Evolutionary conservation across 1,140 invertebrate species (phyloP), one percentile per base, ranked within the genome.

Genomic region (Dysdera silvatica): DNA sequence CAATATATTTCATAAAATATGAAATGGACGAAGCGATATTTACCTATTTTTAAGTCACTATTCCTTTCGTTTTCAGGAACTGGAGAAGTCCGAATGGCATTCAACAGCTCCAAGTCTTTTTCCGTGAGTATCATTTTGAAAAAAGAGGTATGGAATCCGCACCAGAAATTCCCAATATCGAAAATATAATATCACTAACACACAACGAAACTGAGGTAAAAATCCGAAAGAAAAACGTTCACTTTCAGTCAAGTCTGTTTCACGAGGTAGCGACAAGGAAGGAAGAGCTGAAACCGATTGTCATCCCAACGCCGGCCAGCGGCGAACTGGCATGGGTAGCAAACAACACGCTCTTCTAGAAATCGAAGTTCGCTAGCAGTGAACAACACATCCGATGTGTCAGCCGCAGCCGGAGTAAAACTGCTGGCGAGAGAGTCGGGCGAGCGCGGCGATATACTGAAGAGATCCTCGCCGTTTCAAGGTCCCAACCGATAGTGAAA

Each of bases 101-200:
- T 67, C 18, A 69, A 52, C n/a, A 70, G 37, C 43, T 69, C 65
- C 35, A 70, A 51, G 60, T 70, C 69, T 67, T 70, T 70, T 35
- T 70, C 69, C 55, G 45, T 69, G 18, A 70, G 57, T 59, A 70
- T 70, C 69, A 70, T 70, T 35, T 43, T 69, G 51, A 12, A 16
- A 41, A 20, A 63, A 12, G 26, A 7, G 4, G 26, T 49, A 31
- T 33, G n/a, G n/a, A 37, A 55, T 40, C 37, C 53, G 20, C 16
- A 6, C n/a, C 29, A 52, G 18, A 52, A n/a, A 52, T 52, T 7
- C 18, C 16, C 6, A 48, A 47, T 26, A 31, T 32, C 23, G 23
- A 33, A 35, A 31, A 53, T 31, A 2, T 28, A 20, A n/a, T 16
- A n/a, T 31, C 12, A 24, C 43, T 10, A 57, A 57, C 12, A 18